Evolutionary conservation across 64 coral and sea anemone genomes (phyloP).

Genomic region (Hydrozoanthus tunicans): DNA sequence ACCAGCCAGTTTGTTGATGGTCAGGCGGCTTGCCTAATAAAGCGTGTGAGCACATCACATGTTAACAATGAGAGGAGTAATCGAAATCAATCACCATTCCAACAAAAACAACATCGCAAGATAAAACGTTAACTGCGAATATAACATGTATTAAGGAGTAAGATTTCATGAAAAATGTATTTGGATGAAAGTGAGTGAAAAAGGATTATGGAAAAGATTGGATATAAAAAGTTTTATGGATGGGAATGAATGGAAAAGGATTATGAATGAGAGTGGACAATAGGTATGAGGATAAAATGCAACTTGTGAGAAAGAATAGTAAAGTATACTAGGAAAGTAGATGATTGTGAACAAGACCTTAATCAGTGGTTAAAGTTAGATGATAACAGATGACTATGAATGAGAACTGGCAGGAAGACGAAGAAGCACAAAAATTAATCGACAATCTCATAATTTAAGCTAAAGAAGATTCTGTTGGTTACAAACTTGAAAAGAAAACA

Average conservation of each 20-base stretch:
- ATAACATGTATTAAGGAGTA: neutral
- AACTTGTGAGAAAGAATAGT: neutral
- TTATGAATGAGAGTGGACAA: neutral
- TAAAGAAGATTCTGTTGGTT: too few species aligned
- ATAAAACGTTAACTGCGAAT: neutral
- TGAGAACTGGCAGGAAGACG: neutral
- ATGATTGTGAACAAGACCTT: neutral
- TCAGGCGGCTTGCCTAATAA: constrained; percentile 73
- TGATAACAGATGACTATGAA: neutral
- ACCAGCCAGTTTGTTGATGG: constrained; percentile 81
- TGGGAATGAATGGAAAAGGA: neutral
- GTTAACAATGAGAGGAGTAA: too few species aligned
- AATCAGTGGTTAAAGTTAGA: neutral
- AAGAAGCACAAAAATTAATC: too few species aligned
- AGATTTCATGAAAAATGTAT: too few species aligned
- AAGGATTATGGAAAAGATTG: neutral
- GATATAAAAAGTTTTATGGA: neutral
- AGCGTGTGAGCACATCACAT: neutral
- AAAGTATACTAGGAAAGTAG: neutral
- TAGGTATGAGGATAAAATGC: neutral
- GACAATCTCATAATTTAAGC: too few species aligned
- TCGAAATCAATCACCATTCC: too few species aligned
- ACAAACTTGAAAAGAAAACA: too few species aligned
- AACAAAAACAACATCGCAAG: too few species aligned
- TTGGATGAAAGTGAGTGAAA: neutral